These are phyloP conservation scores for Mormyrops attenuatus DNA, from an alignment of 2,797 vertebrate species.

Conservation along the genomic window DNA sequence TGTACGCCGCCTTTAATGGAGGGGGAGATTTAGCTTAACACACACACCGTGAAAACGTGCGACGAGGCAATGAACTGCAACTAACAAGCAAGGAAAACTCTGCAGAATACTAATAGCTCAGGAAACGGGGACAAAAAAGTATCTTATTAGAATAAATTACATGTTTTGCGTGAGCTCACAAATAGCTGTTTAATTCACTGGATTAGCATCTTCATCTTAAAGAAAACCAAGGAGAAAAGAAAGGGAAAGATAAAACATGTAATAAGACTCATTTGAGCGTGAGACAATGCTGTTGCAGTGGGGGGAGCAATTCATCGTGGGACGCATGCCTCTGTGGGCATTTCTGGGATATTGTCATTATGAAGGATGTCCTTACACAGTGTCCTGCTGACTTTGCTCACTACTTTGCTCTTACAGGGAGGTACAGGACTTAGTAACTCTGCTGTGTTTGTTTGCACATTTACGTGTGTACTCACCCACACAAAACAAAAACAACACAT, in stretches of 20 bases:
- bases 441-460: not conserved
- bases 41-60: not conserved
- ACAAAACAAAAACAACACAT: not conserved
- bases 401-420: not conserved
- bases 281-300: conserved; percentile 42
- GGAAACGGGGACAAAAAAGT: conserved; percentile 35
- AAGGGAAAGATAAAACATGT: conserved; percentile 25
- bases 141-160: conserved; percentile 53
- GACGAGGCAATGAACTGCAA: conserved; percentile 31
- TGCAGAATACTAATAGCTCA: conserved; percentile 43
- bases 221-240: conserved; percentile 2
- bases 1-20: not conserved
- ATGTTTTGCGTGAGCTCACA: conserved; percentile 47
- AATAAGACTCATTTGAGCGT: conserved; percentile 52
- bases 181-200: conserved; percentile 60
- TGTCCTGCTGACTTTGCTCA: not conserved
- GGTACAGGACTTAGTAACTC: not conserved
- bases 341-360: not conserved
- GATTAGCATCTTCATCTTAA: conserved; percentile 46
- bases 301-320: conserved; percentile 33
- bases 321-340: conserved; percentile 32
- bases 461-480: not conserved
- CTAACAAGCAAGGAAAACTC: conserved; percentile 36
- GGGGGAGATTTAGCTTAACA: not conserved
- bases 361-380: not conserved